Base-by-base conservation (phyloP, 2,113 vertebrate genomes). In the Brachyhypopomus occidentalis region DNA sequence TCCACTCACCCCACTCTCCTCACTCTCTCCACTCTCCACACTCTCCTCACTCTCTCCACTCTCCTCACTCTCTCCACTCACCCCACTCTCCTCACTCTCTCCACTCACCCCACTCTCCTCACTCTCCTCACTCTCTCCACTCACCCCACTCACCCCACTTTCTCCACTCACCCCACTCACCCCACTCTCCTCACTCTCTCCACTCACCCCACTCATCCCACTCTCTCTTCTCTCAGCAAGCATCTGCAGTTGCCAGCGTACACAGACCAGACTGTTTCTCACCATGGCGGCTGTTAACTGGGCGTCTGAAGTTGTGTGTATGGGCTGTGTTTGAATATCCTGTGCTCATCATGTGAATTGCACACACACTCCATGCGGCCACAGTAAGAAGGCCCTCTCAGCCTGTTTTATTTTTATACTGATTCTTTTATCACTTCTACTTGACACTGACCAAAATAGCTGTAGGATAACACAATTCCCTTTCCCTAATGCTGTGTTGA, bases 361-460 rank as follows among this genome's bases (percentile, higher is more conserved):
- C 67, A 59, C 62, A 75, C 70, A 74, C 41, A 66, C 59, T 67
- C 14, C 55, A 34, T 62, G 5, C 38, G 64, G 22, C 34, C 16
- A 1, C 48, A 66, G 62, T 56, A 72, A 76, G 30, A 77, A 62
- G 23, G 48, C 2, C 56, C 27, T 75, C 64, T 48, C 27, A 41
- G 36, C 79, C 67, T 17, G 3, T 48, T 22, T 38, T 71, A 64
- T 81, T 83, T 81, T 83, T 83, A 76, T 77, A 25, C 34, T 30
- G 20, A 48, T 48, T 77, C 22, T 74, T 45, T 79, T 52, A 72
- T 79, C 30, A 67, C 48, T 69, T 80, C 23, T 69, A 30, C 36
- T 60, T 38, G 23, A 36, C 22, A 64, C 30, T 71, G 63, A 55
- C 58, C 59, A 27, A 84, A 85, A 78, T 75, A 79, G 72, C 55